Evolutionary conservation across 2,113 vertebrate species (phyloP).

Genomic region (Oryzias javanicus): DNA sequence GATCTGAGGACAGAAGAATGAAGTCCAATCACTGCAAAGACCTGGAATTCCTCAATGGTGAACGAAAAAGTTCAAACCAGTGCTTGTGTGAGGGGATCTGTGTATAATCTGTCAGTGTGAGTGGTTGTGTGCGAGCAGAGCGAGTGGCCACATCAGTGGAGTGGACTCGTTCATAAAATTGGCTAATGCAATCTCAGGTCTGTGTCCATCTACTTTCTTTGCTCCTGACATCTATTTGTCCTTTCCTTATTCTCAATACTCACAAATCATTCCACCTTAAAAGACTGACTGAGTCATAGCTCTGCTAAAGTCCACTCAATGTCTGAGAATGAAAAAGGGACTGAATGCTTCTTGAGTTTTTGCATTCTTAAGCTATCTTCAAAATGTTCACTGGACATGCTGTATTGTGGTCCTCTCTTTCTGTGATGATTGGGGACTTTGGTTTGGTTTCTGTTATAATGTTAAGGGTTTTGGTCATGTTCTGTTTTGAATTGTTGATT

Average conservation of each 20-base stretch:
- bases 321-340: constrained; percentile 15
- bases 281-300: constrained; percentile 48
- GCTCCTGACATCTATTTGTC: constrained; percentile 50
- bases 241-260: constrained; percentile 42
- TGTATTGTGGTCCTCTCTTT: too few species aligned
- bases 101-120: constrained; percentile 33
- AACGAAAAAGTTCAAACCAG: constrained; percentile 49
- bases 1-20: constrained; percentile 69
- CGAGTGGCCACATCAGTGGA: constrained; percentile 28
- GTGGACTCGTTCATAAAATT: constrained; percentile 34
- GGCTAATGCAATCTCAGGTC: constrained; percentile 33
- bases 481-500: too few species aligned
- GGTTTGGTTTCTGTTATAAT: too few species aligned
- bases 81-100: constrained; percentile 55
- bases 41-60: constrained; percentile 61
- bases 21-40: constrained; percentile 74
- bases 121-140: constrained; percentile 15
- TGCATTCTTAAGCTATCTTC: too few species aligned
- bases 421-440: too few species aligned
- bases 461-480: too few species aligned
- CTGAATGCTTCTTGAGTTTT: neutral
- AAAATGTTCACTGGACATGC: too few species aligned
- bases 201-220: constrained; percentile 14
- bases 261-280: constrained; percentile 52
- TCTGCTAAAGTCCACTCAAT: constrained; percentile 8